phyloP scores from a whole-genome alignment of 1,140 invertebrate genomes.

The Oreohelix idahoensis region DNA sequence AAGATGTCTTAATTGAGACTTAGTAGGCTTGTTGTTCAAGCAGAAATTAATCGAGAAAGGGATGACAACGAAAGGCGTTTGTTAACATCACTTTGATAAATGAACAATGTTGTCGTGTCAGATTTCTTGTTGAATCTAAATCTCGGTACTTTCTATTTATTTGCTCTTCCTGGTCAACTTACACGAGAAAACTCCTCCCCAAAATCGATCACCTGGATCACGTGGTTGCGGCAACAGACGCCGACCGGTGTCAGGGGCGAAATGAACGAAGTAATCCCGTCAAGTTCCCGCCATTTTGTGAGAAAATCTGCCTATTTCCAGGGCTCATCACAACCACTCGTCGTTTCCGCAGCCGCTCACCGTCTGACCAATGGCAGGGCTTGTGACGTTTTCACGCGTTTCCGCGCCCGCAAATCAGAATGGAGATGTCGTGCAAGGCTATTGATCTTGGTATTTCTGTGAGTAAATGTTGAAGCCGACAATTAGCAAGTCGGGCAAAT shows the following conservation, averaged over 20 bases:
- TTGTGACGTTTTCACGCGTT: conserved; percentile 1
- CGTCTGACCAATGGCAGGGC: conserved; percentile 16
- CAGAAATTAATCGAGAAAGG: too few species aligned
- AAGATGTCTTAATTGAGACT: too few species aligned
- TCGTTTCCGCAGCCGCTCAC: neutral
- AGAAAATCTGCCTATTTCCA: conserved; percentile 23
- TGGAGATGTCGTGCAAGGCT: neutral
- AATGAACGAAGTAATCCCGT: neutral
- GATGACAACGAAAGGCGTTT: too few species aligned
- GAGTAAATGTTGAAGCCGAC: conserved; percentile 28
- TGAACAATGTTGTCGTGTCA: too few species aligned
- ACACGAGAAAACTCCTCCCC: conserved; percentile 13
- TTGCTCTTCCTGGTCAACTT: neutral
- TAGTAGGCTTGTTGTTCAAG: too few species aligned
- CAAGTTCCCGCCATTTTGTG: conserved; percentile 9
- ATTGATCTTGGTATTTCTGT: conserved; percentile 8
- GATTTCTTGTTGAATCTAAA: too few species aligned
- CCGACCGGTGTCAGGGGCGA: neutral
- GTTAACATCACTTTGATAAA: too few species aligned
- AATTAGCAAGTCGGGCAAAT: conserved; percentile 16
- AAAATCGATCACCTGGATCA: neutral
- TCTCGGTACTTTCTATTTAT: neutral
- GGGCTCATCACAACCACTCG: neutral
- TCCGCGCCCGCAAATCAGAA: neutral
- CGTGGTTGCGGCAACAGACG: conserved; percentile 10